Base-by-base conservation (phyloP, 1,140 invertebrate species). In the Cheumatopsyche charites region DNA sequence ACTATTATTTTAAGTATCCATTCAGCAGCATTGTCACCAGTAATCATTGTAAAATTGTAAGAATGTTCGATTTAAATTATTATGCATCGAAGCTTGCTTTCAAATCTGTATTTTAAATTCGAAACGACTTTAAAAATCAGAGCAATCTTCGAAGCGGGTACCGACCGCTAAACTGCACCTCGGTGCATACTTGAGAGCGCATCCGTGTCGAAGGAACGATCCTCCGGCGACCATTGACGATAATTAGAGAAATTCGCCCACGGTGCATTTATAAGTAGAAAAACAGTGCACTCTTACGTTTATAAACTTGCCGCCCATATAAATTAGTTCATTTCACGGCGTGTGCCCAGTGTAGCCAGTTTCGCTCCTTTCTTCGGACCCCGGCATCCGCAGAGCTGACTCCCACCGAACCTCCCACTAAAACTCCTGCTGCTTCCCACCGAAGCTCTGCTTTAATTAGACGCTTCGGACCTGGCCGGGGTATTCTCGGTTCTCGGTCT, bases 321-420 rank as follows among this genome's bases (percentile, higher is more conserved):
- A 68, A 68, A 68, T 68, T 68, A 68, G 66, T 58, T 68, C 66
- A 68, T 68, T 68, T 68, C 66, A 68, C 66, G 66, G 66, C 66
- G 26, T 55, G 11, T 58, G 47, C 66, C 47, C 49, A 36, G 47
- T 13, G 7, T 55, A 19, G 17, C 55, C 2, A 52, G 19, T 19
- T 52, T 5, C 12, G 2, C 15, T 15, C 43, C 43, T 58, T 58
- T 25, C 23, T 23, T 25, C 49, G 4, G 7, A 11, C n/a, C 7
- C 45, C 49, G n/a, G n/a, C 49, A 52, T 19, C 7, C 62, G 29
- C 9, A 9, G 9, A 36, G 29, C 29, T n/a, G n/a, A 43, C 19
- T 43, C n/a, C 29, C 29, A 21, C 25, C 11, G 52, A 41, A 67
- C 23, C 41, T 67, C 23, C 65, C n/a, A n/a, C n/a, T n/a, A n/a